Evolutionary conservation across 1,140 invertebrate genomes (phyloP), one percentile per base, ranked within the genome.

Genomic region (Lamellibrachia luymesi): DNA sequence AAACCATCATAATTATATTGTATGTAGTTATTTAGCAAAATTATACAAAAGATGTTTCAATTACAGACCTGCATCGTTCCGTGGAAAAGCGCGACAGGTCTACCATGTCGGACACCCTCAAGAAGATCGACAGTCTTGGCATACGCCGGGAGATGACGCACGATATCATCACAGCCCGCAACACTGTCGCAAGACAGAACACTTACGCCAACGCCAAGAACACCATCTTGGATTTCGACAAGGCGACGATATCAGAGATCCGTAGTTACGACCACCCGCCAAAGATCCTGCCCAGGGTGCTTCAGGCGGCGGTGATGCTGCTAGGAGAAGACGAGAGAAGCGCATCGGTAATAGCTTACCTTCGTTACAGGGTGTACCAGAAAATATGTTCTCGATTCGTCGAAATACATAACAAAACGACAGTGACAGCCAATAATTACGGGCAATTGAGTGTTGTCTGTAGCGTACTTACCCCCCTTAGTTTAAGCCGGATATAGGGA

Each of bases 191-290:
- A 22, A 10, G 64, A 80, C 64, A 22, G 64, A 22, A 80, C 13
- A 49, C 91, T 50, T 10, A n/a, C 50, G 51, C 50, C 52, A 25
- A 91, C 4, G 8, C 51, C 25, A 50, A 90, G 52, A 51, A 51
- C 17, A 17, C 80, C 38, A 93, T 93, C 51, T 49, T 93, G 38
- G 92, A 93, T 80, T 90, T 93, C 27, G 93, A 92, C 64, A 92
- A 91, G 49, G 91, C 91, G 90, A 94, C 93, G 50, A 94, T 94
- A 91, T 51, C 92, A 13, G 93, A 94, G 64, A 92, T 94, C 2
- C 90, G 93, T 10, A 51, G 93, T 4, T 93, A 93, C 49, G 51
- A 51, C 5, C 90, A 93, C 56, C 93, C 93, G 10, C 92, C 93
- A 4, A 90, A 80, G 25, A 80, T 51, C 38, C 27, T 94, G 10